Base-by-base conservation (phyloP, 2,797 vertebrate species). In the Acipenser oxyrinchus region DNA sequence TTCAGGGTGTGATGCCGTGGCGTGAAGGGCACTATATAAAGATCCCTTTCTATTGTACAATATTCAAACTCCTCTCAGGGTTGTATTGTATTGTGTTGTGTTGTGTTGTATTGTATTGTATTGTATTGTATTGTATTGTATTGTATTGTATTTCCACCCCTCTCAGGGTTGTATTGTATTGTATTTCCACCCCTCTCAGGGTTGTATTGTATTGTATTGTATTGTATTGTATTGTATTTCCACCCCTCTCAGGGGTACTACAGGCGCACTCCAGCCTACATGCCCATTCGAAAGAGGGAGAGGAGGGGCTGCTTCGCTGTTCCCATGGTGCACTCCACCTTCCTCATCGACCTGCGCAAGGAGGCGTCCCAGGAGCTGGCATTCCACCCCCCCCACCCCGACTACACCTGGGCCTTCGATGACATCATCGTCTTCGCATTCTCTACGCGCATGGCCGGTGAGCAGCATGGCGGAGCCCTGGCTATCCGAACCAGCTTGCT, bases 361-460 rank as follows among this genome's bases (percentile, higher is more conserved):
- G 73, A 76, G 0, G 81, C 82, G 0, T 71, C 83, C 7, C 64
- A 68, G 18, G 49, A 55, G 2, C 15, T 18, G 15, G 15, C 15
- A 18, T 18, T 18, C 15, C 15, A 18, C 15, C 15, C 15, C 15
- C 15, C 15, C 15, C 15, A 18, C 15, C 15, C 15, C 15, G 15
- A 18, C 15, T 18, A 18, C 15, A 18, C 15, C 15, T 18, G 15
- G 15, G 15, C 15, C 15, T 18, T 18, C 15, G 15, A 18, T 18
- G 15, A 18, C 15, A 18, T 18, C 15, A 18, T 18, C 15, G 15
- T 18, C 15, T 18, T 18, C 15, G 15, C 15, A 18, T 18, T 80
- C 68, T 83, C 87, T 64, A 86, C 85, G 64, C 79, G 80, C 6
- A 82, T 82, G 74, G 86, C 86, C 3, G 84, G 87, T 85, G 66